phyloP scores from a whole-genome alignment of 2,797 vertebrate genomes.

The Poecilia velifera region DNA sequence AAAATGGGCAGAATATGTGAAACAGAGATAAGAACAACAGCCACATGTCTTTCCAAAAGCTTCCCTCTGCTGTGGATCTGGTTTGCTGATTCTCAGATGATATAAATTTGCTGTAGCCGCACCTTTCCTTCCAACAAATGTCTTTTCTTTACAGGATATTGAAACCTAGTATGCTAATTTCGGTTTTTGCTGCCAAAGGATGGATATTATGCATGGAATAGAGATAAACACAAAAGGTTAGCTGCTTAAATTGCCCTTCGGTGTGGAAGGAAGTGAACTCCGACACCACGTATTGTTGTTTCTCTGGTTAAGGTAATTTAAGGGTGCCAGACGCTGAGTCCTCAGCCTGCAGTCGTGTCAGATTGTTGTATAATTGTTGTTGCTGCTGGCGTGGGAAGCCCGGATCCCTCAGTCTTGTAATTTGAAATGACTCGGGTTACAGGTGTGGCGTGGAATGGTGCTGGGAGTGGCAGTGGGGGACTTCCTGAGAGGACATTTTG shows the following conservation, averaged over 20 bases:
- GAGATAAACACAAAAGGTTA: constrained; percentile 39
- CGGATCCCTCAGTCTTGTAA: constrained; percentile 58
- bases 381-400: constrained; percentile 63
- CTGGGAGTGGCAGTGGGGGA: not conserved
- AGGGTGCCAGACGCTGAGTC: constrained; percentile 53
- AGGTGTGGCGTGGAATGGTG: constrained; percentile 56
- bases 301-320: constrained; percentile 54
- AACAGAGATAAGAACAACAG: constrained; percentile 27
- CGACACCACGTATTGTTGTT: constrained; percentile 56
- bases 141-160: constrained; percentile 34
- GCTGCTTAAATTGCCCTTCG: constrained; percentile 36
- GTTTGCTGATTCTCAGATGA: constrained; percentile 36
- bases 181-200: constrained; percentile 25
- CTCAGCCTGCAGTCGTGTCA: constrained; percentile 64
- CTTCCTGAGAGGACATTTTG: constrained; percentile 21
- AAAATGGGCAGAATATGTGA: not conserved
- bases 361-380: constrained; percentile 71
- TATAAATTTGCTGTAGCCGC: constrained; percentile 26
- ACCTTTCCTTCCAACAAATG: constrained; percentile 22
- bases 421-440: constrained; percentile 70
- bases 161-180: constrained; percentile 34
- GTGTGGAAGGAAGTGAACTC: constrained; percentile 48
- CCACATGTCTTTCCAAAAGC: constrained; percentile 16
- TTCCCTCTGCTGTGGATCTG: constrained; percentile 23
- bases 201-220: constrained; percentile 18